Percentiles rank a stretch among this genome's conserved stretches.
Evolutionary conservation across 2,797 vertebrate genomes (phyloP).

Genomic region (Trachops cirrhosus): DNA sequence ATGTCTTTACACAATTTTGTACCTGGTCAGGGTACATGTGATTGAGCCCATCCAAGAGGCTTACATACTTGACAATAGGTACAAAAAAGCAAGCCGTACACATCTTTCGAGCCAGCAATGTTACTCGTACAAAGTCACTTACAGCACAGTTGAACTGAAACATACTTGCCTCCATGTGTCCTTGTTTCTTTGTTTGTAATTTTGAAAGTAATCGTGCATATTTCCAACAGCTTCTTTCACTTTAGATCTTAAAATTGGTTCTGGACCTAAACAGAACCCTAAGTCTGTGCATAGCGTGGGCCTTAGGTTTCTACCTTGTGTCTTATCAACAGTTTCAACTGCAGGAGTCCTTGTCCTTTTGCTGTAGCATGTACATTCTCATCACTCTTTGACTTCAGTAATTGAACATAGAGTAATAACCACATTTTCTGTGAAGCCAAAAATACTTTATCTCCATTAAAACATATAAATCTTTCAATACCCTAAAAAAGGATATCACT

Average conservation of each 20-base stretch:
- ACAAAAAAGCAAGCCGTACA: neutral
- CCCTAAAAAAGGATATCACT: neutral
- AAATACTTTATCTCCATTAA: neutral
- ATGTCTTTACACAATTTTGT: neutral
- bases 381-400: neutral
- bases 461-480: neutral
- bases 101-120: neutral
- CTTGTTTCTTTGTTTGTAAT: neutral
- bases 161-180: neutral
- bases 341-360: neutral
- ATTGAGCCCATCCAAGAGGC: neutral
- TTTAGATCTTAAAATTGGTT: neutral
- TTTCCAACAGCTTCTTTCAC: neutral
- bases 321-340: neutral
- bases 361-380: neutral
- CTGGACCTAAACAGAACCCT: neutral
- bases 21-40: neutral
- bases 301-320: neutral
- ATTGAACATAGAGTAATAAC: neutral
- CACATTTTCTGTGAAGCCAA: neutral
- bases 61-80: neutral
- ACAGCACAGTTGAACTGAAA: neutral
- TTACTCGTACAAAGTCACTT: neutral
- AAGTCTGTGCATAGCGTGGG: neutral
- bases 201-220: neutral